Percentiles rank a stretch among this genome's conserved stretches.
phyloP scores from a whole-genome alignment of 2,888 invertebrate genomes.

The Dione juno region DNA sequence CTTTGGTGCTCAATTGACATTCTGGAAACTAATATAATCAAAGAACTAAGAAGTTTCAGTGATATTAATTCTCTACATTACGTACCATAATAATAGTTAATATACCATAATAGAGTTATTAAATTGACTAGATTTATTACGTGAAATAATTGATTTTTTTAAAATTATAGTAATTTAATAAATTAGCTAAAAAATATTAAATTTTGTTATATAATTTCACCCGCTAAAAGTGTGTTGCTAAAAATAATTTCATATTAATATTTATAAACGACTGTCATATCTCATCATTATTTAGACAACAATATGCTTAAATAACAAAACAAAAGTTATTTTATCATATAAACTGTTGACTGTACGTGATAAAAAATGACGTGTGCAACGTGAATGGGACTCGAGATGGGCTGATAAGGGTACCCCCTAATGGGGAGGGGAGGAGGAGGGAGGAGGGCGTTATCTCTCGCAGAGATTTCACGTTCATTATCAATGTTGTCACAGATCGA shows the following conservation, averaged over 20 bases:
- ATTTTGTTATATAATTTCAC: no score
- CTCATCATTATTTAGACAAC: conserved; percentile 4
- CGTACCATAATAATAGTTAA: no score
- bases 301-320: conserved; percentile 24
- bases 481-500: conserved; percentile 56
- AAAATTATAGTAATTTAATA: no score
- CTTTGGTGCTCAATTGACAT: no score
- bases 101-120: no score
- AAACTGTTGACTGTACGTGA: conserved; percentile 44
- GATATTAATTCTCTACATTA: no score
- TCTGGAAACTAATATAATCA: no score
- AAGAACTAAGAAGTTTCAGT: no score
- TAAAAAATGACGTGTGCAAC: conserved; percentile 50
- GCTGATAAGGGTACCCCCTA: conserved; percentile 46
- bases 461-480: conserved; percentile 77
- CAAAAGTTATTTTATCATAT: conserved; percentile 33
- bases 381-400: conserved; percentile 51
- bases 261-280: conserved; percentile 2
- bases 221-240: no score
- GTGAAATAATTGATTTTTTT: no score
- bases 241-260: background rate
- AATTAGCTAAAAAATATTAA: no score
- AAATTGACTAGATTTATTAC: no score
- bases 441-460: conserved; percentile 63
- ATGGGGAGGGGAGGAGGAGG: conserved; percentile 44